Base-by-base conservation (phyloP, 2,888 invertebrate genomes). In the Chrysolina haemoptera region DNA sequence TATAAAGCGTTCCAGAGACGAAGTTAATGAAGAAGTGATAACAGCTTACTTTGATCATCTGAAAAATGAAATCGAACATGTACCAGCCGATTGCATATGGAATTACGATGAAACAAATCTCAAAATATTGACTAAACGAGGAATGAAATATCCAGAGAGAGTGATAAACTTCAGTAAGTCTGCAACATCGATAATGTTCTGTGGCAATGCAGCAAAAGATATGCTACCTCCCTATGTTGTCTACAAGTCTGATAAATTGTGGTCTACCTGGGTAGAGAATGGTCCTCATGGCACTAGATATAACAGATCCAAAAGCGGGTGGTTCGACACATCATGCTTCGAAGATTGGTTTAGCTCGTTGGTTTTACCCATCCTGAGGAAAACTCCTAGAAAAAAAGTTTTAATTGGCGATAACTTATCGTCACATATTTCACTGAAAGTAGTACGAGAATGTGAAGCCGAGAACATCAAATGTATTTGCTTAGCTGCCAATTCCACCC, bases 381-480 rank as follows among this genome's bases (percentile, higher is more conserved):
- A n/a, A n/a, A n/a, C n/a, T n/a, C n/a, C n/a, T n/a, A n/a, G n/a
- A n/a, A n/a, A n/a, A n/a, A n/a, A n/a, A n/a, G n/a, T n/a, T n/a
- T n/a, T n/a, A n/a, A n/a, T n/a, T n/a, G n/a, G n/a, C n/a, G n/a
- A n/a, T n/a, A n/a, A n/a, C n/a, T n/a, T n/a, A n/a, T n/a, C n/a
- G n/a, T n/a, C n/a, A n/a, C n/a, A n/a, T n/a, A n/a, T 83, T 50
- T 76, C 64, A 63, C 59, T 68, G n/a, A 76, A 76, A 27, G 80
- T 85, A 68, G 27, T 86, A 9, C 40, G 77, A 59, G 18, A 72
- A 43, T 86, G 85, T 74, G 73, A 83, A 69, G 75, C 80, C 53
- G 78, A 83, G 66, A 70, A 84, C 66, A 84, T 86, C 48, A 67
- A 50, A 12, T 85, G 85, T 76, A 72, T 84, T 20, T 79, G 73